Percentiles rank a stretch among this genome's conserved stretches.
Conservation (phyloP, 2,113 vertebrate species). For the Machaerirhynchus nigripectus region DNA sequence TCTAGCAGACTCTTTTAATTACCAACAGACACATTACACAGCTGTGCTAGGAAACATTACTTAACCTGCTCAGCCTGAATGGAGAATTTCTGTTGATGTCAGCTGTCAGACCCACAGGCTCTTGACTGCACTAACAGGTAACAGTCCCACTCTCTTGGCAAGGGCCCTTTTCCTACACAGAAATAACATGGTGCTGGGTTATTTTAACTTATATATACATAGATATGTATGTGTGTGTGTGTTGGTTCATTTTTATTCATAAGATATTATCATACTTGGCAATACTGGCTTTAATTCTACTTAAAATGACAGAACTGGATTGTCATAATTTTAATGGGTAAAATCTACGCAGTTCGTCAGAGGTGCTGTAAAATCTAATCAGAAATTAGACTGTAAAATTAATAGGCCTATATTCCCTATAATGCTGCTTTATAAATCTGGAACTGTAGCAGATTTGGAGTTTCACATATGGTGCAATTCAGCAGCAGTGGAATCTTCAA, state of each 20-base stretch:
- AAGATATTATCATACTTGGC: conserved; percentile 68
- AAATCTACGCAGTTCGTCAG: conserved; percentile 58
- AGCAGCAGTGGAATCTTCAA: conserved; percentile 1
- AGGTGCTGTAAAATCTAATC: conserved; percentile 69
- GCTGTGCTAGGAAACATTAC: not conserved
- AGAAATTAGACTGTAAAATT: conserved; percentile 74
- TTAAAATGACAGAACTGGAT: conserved; percentile 74
- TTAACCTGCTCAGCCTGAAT: not conserved
- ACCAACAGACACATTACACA: not conserved
- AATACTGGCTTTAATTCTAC: conserved; percentile 69
- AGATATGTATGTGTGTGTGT: fast-evolving
- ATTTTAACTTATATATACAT: not conserved
- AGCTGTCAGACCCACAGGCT: not conserved
- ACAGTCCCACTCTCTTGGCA: not conserved
- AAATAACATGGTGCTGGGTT: not conserved
- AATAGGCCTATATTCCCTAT: conserved; percentile 59
- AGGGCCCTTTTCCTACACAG: not conserved
- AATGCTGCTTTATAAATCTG: conserved; percentile 41
- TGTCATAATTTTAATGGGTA: conserved; percentile 65
- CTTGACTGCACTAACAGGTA: not conserved
- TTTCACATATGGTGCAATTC: not conserved
- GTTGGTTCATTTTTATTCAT: not conserved
- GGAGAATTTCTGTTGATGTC: not conserved
- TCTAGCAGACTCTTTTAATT: not conserved
- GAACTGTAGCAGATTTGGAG: conserved; percentile 29